Evolutionary conservation across 2,888 invertebrate species (phyloP), one percentile per base, ranked within the genome.

Genomic region (Folsomia candida): DNA sequence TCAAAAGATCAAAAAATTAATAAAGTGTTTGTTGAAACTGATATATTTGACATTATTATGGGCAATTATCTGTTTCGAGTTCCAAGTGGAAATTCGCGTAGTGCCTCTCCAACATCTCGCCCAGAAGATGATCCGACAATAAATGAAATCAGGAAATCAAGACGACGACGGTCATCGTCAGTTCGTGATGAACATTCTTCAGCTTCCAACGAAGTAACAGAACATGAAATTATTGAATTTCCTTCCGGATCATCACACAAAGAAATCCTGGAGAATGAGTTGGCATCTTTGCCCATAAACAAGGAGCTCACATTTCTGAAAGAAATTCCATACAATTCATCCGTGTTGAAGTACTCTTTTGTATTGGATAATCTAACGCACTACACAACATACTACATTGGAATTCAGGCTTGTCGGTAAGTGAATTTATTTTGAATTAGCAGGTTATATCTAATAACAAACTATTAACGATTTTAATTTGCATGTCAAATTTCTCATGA

Each of bases 361-460:
- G 63, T 64, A 11, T 47, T 91, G 75, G 83, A 82, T 54, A 85
- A 88, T 47, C 85, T 94, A 79, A 89, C 88, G 9, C 94, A 94
- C 84, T 94, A 88, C 83, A 89, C 91, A 0, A 86, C 87, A 79
- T 94, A 94, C 84, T 88, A 88, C 22, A 88, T 94, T 62, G 85
- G 86, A 63, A 88, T 94, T 63, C 87, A 87, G 83, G 93, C 92
- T 2, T 94, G 94, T 80, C 88, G 93, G n/a, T 86, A 87, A 78
- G 57, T n/a, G n/a, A n/a, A n/a, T n/a, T n/a, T n/a, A n/a, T n/a
- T n/a, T n/a, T n/a, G n/a, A n/a, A n/a, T n/a, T n/a, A n/a, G n/a
- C n/a, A n/a, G n/a, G n/a, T n/a, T n/a, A n/a, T n/a, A n/a, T n/a
- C n/a, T n/a, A n/a, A n/a, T n/a, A n/a, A n/a, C n/a, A n/a, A n/a